phyloP scores from a whole-genome alignment of 1,140 invertebrate species.

The Gonatopus flavifemur region DNA sequence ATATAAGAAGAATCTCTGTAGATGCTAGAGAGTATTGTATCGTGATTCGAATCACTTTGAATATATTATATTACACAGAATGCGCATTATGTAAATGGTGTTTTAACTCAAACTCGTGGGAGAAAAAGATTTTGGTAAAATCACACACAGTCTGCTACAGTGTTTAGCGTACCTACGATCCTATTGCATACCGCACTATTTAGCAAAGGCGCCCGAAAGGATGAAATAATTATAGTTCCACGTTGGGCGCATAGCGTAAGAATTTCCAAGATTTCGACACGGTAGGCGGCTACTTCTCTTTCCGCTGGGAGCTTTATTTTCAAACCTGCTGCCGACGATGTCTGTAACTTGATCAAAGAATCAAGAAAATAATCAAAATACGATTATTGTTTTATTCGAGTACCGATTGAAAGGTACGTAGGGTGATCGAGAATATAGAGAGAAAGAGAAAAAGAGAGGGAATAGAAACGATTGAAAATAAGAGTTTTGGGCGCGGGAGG shows the following conservation, averaged over 20 bases:
- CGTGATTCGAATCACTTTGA: too few relatives aligned
- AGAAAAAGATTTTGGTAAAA: conserved; percentile 4
- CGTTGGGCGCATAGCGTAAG: conserved; percentile 33
- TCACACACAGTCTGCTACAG: not conserved
- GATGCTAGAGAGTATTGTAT: too few relatives aligned
- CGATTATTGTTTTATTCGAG: too few relatives aligned
- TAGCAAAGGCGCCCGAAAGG: too few relatives aligned
- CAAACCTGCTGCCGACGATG: too few relatives aligned
- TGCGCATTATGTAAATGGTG: too few relatives aligned
- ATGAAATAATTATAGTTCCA: conserved; percentile 46
- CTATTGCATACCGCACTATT: conserved; percentile 34
- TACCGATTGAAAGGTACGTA: not conserved
- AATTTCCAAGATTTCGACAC: conserved; percentile 41
- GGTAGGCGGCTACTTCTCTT: conserved; percentile 11
- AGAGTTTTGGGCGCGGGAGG: conserved; percentile 7
- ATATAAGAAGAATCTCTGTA: too few relatives aligned
- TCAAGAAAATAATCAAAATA: too few relatives aligned
- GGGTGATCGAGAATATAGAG: not conserved
- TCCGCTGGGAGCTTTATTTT: not conserved
- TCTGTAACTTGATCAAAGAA: too few relatives aligned
- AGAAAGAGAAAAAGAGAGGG: conserved; percentile 9
- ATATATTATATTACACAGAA: too few relatives aligned
- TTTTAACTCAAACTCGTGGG: too few relatives aligned
- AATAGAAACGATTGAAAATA: conserved; percentile 9
- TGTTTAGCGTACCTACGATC: conserved; percentile 18